A percentile compares a stretch with the other conserved stretches of the same genome.
Conservation (phyloP, 2,797 vertebrate species). For the Pseudopleuronectes americanus region DNA sequence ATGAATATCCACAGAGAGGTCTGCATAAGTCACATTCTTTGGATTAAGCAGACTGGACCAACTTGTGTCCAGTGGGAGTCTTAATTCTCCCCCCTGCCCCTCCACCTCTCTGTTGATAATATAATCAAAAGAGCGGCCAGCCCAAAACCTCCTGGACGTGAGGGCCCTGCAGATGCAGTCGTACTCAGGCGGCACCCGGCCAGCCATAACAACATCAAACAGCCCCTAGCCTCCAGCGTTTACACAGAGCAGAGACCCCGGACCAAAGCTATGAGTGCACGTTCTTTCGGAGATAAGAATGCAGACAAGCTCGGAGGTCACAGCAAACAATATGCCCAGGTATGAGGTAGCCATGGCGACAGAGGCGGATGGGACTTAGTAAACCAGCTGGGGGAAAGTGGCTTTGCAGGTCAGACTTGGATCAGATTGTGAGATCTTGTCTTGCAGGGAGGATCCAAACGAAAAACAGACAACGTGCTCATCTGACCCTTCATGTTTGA, state of each 20-base stretch:
- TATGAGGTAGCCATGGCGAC: constrained; percentile 43
- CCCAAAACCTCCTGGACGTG: constrained; percentile 70
- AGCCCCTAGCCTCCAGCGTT: constrained; percentile 66
- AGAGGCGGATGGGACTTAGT: constrained; percentile 7
- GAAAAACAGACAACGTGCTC: not conserved
- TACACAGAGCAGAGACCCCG: constrained; percentile 65
- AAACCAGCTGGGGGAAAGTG: constrained; percentile 15
- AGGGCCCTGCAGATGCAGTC: constrained; percentile 62
- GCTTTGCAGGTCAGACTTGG: constrained; percentile 23
- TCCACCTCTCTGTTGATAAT: constrained; percentile 64
- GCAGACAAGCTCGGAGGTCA: constrained; percentile 64
- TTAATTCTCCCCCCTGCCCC: constrained; percentile 48
- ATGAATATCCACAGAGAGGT: constrained; percentile 65
- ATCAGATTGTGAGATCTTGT: constrained; percentile 18
- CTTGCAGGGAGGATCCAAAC: constrained; percentile 1
- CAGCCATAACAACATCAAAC: constrained; percentile 81
- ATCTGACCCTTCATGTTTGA: not conserved
- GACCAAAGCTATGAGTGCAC: constrained; percentile 62
- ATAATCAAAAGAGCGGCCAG: constrained; percentile 68
- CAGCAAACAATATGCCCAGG: constrained; percentile 63
- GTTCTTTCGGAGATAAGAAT: constrained; percentile 71
- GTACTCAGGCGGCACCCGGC: constrained; percentile 60
- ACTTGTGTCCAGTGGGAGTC: constrained; percentile 65
- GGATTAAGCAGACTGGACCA: constrained; percentile 64
- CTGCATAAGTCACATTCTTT: constrained; percentile 71